Percentiles rank a stretch among this genome's conserved stretches.
phyloP scores from a whole-genome alignment of 2,797 vertebrate genomes.

The Rhodeus uyekii region DNA sequence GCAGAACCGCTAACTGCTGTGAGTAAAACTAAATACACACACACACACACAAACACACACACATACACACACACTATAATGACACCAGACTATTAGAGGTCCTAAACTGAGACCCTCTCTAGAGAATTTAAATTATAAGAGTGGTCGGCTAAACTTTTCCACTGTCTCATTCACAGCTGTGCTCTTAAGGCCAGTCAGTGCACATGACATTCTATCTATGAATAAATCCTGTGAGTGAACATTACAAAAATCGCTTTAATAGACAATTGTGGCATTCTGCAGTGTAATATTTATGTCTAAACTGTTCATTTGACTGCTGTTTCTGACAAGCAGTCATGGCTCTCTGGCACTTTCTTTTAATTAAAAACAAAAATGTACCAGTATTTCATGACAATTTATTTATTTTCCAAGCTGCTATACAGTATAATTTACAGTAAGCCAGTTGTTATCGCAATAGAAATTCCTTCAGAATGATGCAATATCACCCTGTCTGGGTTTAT shows the following conservation, averaged over 20 bases:
- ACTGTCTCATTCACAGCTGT: slow-evolving; percentile 28
- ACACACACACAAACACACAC: not conserved
- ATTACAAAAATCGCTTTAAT: not conserved
- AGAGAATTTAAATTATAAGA: slow-evolving; percentile 47
- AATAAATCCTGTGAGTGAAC: not conserved
- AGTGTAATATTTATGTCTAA: not conserved
- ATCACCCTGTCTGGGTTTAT: not conserved
- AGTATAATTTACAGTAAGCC: not conserved
- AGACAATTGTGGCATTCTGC: not conserved
- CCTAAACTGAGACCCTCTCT: slow-evolving; percentile 54
- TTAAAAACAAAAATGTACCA: not conserved
- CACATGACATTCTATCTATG: not conserved
- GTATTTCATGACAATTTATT: not conserved
- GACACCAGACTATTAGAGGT: slow-evolving; percentile 47
- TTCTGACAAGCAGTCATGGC: not conserved
- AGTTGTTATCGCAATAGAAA: not conserved
- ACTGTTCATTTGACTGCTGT: not conserved
- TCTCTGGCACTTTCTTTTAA: not conserved
- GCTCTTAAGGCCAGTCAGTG: not conserved
- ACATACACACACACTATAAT: slow-evolving; percentile 33
- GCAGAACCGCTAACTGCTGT: slow-evolving; percentile 69
- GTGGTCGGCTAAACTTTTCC: slow-evolving; percentile 47
- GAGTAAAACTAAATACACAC: slow-evolving; percentile 57
- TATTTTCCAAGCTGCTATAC: not conserved
- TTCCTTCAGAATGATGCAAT: not conserved